A percentile compares a stretch with the other conserved stretches of the same genome.
Evolutionary conservation across 2,797 vertebrate genomes (phyloP).

Genomic region (Nothura maculosa): DNA sequence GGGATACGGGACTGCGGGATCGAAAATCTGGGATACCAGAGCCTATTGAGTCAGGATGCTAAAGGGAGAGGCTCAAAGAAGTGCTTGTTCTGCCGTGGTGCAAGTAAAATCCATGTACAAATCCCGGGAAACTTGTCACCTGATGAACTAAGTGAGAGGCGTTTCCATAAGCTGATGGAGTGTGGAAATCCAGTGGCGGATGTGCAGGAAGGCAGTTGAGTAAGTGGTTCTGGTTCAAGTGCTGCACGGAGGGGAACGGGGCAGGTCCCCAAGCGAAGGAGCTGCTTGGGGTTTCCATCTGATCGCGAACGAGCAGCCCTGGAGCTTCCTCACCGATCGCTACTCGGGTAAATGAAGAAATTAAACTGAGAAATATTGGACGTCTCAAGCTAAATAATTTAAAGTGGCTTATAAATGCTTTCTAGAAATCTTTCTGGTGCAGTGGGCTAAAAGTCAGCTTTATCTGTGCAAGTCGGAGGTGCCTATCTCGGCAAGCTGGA

Average conservation of each 20-base stretch:
- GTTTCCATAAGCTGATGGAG: not conserved
- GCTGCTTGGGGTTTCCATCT: not conserved
- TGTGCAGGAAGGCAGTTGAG: not conserved
- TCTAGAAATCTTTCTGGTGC: not conserved
- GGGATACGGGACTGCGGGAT: accelerated
- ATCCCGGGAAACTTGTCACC: not conserved
- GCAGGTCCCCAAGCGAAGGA: not conserved
- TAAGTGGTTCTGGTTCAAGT: not conserved
- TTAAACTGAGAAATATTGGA: not conserved
- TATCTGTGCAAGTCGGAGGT: not conserved
- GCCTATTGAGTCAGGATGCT: not conserved
- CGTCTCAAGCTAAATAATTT: conserved; percentile 7
- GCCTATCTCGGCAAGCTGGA: not conserved
- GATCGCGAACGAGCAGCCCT: not conserved
- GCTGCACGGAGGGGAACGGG: not conserved
- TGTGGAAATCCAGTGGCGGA: not conserved
- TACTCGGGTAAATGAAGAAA: conserved; percentile 10
- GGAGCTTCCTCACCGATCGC: not conserved
- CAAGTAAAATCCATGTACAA: not conserved
- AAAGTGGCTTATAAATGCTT: conserved; percentile 12
- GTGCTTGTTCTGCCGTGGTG: not conserved
- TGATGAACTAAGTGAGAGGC: not conserved
- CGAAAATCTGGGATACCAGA: not conserved
- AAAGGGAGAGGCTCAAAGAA: accelerated
- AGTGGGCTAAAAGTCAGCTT: not conserved